phyloP scores from a whole-genome alignment of 2,113 vertebrate genomes.

The Elaphurus davidianus region DNA sequence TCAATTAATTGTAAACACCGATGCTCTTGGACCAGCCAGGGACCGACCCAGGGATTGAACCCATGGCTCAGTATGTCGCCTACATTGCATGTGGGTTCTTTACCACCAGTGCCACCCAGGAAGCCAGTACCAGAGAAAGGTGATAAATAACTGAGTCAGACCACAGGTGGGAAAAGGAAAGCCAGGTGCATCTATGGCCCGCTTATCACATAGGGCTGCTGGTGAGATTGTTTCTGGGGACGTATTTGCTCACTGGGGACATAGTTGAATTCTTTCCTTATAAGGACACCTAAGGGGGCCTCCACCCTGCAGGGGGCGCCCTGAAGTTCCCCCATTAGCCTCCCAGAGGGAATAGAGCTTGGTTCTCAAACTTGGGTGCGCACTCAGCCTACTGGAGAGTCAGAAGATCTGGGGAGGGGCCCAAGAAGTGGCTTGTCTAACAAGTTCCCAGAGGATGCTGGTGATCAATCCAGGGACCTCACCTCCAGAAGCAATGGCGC shows the following conservation, averaged over 20 bases:
- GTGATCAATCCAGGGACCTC: background rate
- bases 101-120: background rate
- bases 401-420: background rate
- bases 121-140: background rate
- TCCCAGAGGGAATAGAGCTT: background rate
- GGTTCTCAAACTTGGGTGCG: background rate
- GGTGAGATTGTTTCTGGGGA: background rate
- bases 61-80: background rate
- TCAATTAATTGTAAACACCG: background rate
- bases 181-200: background rate
- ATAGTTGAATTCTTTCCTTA: background rate
- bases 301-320: background rate
- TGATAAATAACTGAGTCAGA: background rate
- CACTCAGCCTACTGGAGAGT: background rate
- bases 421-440: background rate
- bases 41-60: background rate
- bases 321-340: background rate
- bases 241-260: background rate
- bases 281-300: background rate
- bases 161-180: background rate
- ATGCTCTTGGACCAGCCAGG: background rate
- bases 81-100: background rate
- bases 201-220: background rate
- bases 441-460: background rate
- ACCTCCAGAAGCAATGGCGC: background rate